These are phyloP conservation scores for Ephydatia muelleri DNA, from an alignment of 37 sponge, comb jelly and placozoan genomes.

Conservation along the genomic window DNA sequence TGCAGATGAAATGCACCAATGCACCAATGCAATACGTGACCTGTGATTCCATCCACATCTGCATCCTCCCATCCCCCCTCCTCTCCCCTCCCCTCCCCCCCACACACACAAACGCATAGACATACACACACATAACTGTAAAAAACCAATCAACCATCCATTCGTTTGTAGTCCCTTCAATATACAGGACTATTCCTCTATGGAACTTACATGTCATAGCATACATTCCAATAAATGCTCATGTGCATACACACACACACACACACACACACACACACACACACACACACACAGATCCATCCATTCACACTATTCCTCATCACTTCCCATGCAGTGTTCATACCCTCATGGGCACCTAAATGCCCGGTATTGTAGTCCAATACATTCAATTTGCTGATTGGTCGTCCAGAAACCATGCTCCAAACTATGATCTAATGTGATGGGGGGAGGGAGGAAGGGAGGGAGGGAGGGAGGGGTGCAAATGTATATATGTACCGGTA, in stretches of 20 bases:
- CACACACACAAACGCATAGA: no score
- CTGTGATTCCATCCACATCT: no score
- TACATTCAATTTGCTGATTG: neutral
- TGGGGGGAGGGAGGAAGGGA: no score
- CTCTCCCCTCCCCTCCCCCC: no score
- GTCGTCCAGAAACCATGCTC: neutral
- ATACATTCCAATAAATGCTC: neutral
- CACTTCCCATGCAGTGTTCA: neutral
- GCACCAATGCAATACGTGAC: neutral
- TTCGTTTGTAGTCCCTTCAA: no score
- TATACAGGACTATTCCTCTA: no score
- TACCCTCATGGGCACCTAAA: neutral
- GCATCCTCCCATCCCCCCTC: no score
- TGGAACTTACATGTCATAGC: no score
- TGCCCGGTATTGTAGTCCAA: neutral
- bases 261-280: slow-evolving; percentile 6
- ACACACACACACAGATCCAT: neutral
- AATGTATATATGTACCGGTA: no score
- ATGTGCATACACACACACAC: slow-evolving; percentile 7
- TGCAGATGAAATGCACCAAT: neutral
- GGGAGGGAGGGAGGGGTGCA: no score
- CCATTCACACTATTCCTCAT: no score
- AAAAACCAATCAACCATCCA: no score
- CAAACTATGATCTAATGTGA: neutral
- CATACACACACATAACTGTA: neutral